These are phyloP conservation scores for Neoitamus cyanurus DNA, from an alignment of 2,888 invertebrate genomes.

Conservation along the genomic window DNA sequence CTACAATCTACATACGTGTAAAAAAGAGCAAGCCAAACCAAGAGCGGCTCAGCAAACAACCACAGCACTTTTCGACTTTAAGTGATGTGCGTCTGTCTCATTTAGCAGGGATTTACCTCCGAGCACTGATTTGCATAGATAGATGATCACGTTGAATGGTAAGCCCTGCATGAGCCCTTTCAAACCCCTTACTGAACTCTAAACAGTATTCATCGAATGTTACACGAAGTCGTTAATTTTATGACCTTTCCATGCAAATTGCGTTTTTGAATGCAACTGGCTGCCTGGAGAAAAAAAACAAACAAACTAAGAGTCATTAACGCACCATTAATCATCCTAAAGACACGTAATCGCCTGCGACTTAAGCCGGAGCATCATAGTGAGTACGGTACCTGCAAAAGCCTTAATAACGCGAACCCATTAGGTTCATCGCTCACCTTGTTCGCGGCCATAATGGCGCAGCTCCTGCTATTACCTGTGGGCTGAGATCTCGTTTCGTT, in stretches of 20 bases:
- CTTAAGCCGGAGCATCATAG: neutral
- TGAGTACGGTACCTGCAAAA: constrained; percentile 18
- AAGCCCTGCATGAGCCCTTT: constrained; percentile 44
- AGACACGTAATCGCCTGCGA: constrained; percentile 30
- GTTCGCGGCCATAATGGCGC: neutral
- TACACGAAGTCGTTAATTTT: constrained; percentile 51
- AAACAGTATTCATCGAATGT: constrained; percentile 50
- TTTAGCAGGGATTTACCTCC: neutral
- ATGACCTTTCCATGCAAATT: constrained; percentile 52
- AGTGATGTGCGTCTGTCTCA: neutral
- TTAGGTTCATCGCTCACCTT: constrained; percentile 2
- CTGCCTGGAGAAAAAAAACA: constrained; percentile 31
- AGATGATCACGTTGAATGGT: neutral
- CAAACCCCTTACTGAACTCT: constrained; percentile 40
- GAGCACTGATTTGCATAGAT: constrained; percentile 38
- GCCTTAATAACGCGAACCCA: neutral
- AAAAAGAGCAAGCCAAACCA: neutral
- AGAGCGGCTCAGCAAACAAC: neutral
- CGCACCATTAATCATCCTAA: constrained; percentile 50
- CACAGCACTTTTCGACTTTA: neutral
- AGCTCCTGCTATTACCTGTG: neutral
- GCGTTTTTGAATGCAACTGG: constrained; percentile 31
- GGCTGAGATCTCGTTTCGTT: neutral
- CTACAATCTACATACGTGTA: neutral
- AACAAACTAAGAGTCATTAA: constrained; percentile 51